Percentiles rank a stretch among this genome's conserved stretches.
These are phyloP conservation scores for Thymelicus acteon DNA, from an alignment of 2,888 invertebrate genomes.

Conservation along the genomic window DNA sequence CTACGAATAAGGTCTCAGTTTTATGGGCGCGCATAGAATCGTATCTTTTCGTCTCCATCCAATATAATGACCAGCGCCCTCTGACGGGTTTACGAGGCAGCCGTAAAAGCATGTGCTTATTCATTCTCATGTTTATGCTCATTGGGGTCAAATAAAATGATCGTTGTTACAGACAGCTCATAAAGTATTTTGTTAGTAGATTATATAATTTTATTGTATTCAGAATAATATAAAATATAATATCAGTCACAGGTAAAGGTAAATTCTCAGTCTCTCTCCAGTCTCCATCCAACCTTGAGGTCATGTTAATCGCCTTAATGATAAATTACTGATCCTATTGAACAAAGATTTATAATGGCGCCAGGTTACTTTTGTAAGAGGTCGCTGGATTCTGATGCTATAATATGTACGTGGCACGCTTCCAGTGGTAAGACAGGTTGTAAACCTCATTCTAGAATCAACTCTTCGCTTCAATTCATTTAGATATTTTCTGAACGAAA, in stretches of 20 bases:
- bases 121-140: constrained; percentile 34
- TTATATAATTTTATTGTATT: neutral
- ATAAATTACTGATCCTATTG: too few relatives aligned
- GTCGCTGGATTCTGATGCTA: too few relatives aligned
- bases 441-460: too few relatives aligned
- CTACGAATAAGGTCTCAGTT: constrained; percentile 1
- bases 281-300: too few relatives aligned
- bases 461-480: too few relatives aligned
- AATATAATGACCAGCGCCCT: constrained; percentile 34
- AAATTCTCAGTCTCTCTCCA: too few relatives aligned
- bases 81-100: constrained; percentile 34
- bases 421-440: too few relatives aligned
- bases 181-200: neutral
- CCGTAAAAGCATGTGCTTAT: constrained; percentile 36
- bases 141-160: constrained; percentile 34
- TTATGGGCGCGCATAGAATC: constrained; percentile 4
- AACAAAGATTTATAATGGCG: too few relatives aligned
- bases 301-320: too few relatives aligned
- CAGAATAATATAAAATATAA: neutral
- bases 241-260: neutral
- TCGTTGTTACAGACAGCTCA: constrained; percentile 5
- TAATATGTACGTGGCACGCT: too few relatives aligned
- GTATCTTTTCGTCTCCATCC: constrained; percentile 25
- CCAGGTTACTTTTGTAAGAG: too few relatives aligned
- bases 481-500: too few relatives aligned